A percentile compares a stretch with the other conserved stretches of the same genome.
Evolutionary conservation across 1,140 invertebrate genomes (phyloP).

Genomic region (Megalopta genalis): DNA sequence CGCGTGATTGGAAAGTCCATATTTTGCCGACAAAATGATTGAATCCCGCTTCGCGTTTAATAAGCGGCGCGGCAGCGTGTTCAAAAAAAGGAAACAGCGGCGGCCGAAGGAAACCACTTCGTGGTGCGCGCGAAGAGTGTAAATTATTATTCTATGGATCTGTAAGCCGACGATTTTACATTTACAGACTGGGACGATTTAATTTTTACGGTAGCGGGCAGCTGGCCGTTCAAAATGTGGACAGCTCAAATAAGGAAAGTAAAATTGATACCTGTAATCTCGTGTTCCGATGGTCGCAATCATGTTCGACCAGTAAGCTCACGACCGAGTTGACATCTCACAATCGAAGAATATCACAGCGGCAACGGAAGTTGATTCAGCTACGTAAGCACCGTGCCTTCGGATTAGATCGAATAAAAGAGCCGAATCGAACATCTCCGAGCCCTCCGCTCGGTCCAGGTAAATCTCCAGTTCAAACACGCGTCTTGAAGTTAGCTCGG

Average conservation of each 20-base stretch:
- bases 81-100: not conserved
- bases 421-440: slow-evolving; percentile 28
- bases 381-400: slow-evolving; percentile 63
- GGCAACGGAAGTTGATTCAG: slow-evolving; percentile 64
- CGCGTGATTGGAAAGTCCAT: not conserved
- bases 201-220: slow-evolving; percentile 3
- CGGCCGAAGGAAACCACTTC: not conserved
- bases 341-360: slow-evolving; percentile 1
- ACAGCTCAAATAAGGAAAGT: slow-evolving; percentile 22
- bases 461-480: slow-evolving; percentile 52
- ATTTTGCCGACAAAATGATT: not conserved
- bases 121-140: not conserved
- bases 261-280: slow-evolving; percentile 31
- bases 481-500: not conserved
- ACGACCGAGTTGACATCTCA: slow-evolving; percentile 26
- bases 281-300: not conserved
- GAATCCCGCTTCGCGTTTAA: not conserved
- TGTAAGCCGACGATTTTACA: not conserved
- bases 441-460: slow-evolving; percentile 12
- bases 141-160: slow-evolving; percentile 14
- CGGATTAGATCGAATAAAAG: slow-evolving; percentile 53
- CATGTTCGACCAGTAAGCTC: not conserved
- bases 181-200: not conserved
- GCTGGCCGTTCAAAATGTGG: slow-evolving; percentile 2
- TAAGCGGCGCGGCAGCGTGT: not conserved